Conservation (phyloP, 1,140 invertebrate species). For the Brachionus koreanus region DNA sequence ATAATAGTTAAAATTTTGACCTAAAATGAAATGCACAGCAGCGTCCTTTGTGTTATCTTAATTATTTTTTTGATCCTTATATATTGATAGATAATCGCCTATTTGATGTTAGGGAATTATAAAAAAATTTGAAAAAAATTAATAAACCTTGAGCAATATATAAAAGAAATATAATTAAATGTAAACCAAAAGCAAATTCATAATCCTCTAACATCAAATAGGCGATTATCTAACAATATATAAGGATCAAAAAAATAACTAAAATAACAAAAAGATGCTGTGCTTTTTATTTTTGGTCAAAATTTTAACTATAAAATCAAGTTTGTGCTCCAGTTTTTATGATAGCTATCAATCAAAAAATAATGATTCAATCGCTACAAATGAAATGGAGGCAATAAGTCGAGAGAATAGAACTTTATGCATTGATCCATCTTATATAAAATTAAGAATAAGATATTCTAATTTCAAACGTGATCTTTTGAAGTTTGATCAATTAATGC, state of each 20-base stretch:
- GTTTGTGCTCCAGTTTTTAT: neutral
- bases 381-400: neutral
- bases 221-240: no score
- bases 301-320: no score
- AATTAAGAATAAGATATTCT: neutral
- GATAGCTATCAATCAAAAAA: neutral
- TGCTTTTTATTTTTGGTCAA: no score
- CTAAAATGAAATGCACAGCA: no score
- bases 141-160: no score
- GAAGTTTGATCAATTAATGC: neutral
- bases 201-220: no score
- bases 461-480: neutral
- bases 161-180: no score
- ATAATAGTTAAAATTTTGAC: no score
- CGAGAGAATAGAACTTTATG: neutral
- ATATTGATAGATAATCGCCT: no score
- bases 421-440: neutral
- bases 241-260: neutral
- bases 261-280: neutral
- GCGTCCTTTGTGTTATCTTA: neutral
- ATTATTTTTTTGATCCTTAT: neutral
- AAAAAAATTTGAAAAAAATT: no score
- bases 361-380: neutral
- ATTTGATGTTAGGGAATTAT: no score
- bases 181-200: no score